phyloP scores from a whole-genome alignment of 1,140 invertebrate genomes.

The Drosophila neocordata region DNA sequence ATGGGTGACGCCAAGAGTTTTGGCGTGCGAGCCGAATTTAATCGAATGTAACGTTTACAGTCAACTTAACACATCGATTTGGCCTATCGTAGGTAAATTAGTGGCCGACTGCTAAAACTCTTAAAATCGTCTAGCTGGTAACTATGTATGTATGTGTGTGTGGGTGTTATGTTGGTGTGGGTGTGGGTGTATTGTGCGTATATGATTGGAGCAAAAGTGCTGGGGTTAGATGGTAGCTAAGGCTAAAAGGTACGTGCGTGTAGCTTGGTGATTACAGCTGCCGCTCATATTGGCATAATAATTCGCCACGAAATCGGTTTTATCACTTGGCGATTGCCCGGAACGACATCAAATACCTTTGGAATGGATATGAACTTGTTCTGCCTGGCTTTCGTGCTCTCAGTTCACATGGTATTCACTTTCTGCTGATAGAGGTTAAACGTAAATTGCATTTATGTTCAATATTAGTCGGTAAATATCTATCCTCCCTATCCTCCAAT shows the following conservation, averaged over 20 bases:
- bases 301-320: slow-evolving; percentile 42
- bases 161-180: background rate
- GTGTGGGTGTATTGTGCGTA: background rate
- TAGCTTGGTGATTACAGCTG: slow-evolving; percentile 32
- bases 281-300: slow-evolving; percentile 42
- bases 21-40: slow-evolving; percentile 54
- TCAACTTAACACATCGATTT: slow-evolving; percentile 64
- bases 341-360: slow-evolving; percentile 25
- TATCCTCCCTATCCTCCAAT: no score
- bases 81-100: slow-evolving; percentile 56
- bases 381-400: background rate
- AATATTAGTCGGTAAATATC: background rate
- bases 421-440: background rate
- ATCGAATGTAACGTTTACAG: slow-evolving; percentile 69
- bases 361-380: slow-evolving; percentile 1
- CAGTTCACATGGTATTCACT: background rate
- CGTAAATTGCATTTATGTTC: slow-evolving; percentile 3
- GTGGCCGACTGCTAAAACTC: slow-evolving; percentile 33
- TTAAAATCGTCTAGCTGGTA: slow-evolving; percentile 16
- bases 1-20: slow-evolving; percentile 25
- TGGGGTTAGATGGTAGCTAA: background rate
- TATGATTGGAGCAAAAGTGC: background rate
- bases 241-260: slow-evolving; percentile 31
- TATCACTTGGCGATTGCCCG: slow-evolving; percentile 36
- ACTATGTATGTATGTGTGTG: background rate